Percentiles rank a stretch among this genome's conserved stretches.
Conservation (phyloP, 2,888 invertebrate species). For the Amphimallon solstitiale region DNA sequence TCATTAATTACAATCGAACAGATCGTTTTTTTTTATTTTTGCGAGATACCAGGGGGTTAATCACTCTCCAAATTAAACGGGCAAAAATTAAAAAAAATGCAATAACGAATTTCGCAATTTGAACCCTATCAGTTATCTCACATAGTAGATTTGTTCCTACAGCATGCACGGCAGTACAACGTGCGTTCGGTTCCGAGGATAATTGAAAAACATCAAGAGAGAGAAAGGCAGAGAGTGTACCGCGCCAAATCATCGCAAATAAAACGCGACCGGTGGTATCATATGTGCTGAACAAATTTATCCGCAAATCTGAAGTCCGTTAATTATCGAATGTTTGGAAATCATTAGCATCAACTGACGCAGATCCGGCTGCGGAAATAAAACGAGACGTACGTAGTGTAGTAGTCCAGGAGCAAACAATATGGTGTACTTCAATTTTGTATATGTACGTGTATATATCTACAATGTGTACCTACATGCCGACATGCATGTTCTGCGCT, state of each 20-base stretch:
- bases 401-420: too few relatives aligned
- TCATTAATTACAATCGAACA: too few relatives aligned
- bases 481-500: too few relatives aligned
- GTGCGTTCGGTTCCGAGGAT: conserved; percentile 11
- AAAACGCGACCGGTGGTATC: neutral
- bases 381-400: neutral
- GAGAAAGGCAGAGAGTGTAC: too few relatives aligned
- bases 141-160: conserved; percentile 7
- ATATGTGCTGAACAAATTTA: conserved; percentile 1
- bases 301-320: conserved; percentile 30
- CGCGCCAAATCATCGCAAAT: neutral
- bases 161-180: too few relatives aligned
- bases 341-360: conserved; percentile 45
- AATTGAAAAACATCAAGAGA: neutral
- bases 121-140: neutral
- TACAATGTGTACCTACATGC: too few relatives aligned
- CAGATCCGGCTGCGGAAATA: neutral
- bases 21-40: too few relatives aligned
- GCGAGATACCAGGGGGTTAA: too few relatives aligned
- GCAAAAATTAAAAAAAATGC: conserved; percentile 3
- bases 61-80: too few relatives aligned
- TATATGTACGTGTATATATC: too few relatives aligned
- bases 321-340: conserved; percentile 50
- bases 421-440: too few relatives aligned
- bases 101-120: conserved; percentile 6